Percentiles rank a stretch among this genome's conserved stretches.
phyloP scores from a whole-genome alignment of 2,113 vertebrate species.

The Dascyllus trimaculatus region DNA sequence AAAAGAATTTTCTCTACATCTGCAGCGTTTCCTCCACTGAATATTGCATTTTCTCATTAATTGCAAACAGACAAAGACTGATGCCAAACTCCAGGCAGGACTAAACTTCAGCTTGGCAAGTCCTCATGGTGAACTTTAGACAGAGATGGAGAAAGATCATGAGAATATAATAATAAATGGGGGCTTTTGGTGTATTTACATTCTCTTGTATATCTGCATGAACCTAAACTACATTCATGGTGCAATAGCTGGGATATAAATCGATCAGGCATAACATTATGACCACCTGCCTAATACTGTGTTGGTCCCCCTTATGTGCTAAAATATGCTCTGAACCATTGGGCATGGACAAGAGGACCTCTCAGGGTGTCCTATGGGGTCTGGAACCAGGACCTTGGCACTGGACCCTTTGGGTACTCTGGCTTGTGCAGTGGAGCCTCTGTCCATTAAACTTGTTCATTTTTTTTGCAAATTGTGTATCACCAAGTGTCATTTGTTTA shows the following conservation, averaged over 20 bases:
- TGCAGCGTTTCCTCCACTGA: background rate
- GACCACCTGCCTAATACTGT: too few species aligned
- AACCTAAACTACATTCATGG: background rate
- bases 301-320: too few species aligned
- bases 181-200: background rate
- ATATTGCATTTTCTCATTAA: conserved; percentile 19
- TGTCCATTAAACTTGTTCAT: too few species aligned
- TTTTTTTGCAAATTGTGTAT: too few species aligned
- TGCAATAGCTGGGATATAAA: background rate
- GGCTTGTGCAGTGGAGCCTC: too few species aligned
- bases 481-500: background rate
- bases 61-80: conserved; percentile 41
- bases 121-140: background rate
- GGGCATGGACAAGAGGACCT: too few species aligned
- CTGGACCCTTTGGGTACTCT: too few species aligned
- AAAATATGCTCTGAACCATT: too few species aligned
- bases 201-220: background rate
- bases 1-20: background rate
- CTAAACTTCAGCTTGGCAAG: conserved; percentile 7
- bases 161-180: background rate
- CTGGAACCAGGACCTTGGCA: too few species aligned
- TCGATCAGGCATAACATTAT: too few species aligned
- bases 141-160: background rate
- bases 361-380: too few species aligned
- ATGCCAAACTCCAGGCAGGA: conserved; percentile 32